Evolutionary conservation across 1,140 invertebrate species (phyloP).

Genomic region (Pseudoatta argentina): DNA sequence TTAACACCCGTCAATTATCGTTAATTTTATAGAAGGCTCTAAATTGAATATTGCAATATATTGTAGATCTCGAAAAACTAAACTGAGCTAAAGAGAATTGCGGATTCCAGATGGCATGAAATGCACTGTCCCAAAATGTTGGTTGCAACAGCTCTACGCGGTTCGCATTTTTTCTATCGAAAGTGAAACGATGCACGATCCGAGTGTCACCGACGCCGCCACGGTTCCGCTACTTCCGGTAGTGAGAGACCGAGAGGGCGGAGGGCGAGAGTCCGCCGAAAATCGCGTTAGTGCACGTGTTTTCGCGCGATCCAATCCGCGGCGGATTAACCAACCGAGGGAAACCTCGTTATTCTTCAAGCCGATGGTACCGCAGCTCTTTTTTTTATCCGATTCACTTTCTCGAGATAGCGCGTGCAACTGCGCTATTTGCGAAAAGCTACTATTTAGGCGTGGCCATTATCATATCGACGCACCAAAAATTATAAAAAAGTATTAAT

Average conservation of each 20-base stretch:
- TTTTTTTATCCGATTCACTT: conserved; percentile 73
- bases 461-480: neutral
- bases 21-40: neutral
- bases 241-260: conserved; percentile 13
- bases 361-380: conserved; percentile 76
- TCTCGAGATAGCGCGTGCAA: conserved; percentile 68
- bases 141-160: neutral
- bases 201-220: conserved; percentile 62
- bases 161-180: conserved; percentile 52
- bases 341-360: conserved; percentile 72
- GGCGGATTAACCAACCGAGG: conserved; percentile 77
- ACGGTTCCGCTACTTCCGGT: conserved; percentile 49
- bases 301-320: conserved; percentile 80
- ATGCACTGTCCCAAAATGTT: conserved; percentile 4
- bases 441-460: neutral
- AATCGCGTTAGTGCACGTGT: conserved; percentile 77
- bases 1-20: neutral
- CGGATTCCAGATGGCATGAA: neutral
- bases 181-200: conserved; percentile 63
- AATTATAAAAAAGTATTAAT: neutral
- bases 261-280: conserved; percentile 62
- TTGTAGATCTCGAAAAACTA: neutral
- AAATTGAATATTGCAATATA: neutral
- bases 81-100: neutral
- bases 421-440: conserved; percentile 32